Evolutionary conservation across 2,113 vertebrate species (phyloP).

Genomic region (Rhizomys pruinosus): DNA sequence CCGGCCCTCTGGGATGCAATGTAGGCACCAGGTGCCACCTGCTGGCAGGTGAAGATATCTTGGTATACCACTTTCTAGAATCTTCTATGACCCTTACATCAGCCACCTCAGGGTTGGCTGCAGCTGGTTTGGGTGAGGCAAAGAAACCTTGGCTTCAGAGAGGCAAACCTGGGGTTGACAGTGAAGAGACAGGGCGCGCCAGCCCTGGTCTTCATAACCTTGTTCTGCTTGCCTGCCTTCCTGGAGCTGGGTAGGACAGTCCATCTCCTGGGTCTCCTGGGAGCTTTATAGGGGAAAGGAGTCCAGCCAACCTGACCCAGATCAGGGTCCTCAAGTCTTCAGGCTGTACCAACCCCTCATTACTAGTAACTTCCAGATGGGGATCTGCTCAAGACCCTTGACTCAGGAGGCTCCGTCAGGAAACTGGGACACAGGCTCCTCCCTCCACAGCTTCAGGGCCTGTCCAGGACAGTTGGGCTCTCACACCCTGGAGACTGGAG

Average conservation of each 20-base stretch:
- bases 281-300: not conserved
- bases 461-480: fast-evolving
- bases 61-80: fast-evolving
- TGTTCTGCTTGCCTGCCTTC: not conserved
- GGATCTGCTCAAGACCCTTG: too few species aligned
- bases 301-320: not conserved
- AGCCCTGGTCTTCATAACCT: too few species aligned
- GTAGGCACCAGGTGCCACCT: constrained; percentile 20
- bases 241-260: not conserved
- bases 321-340: not conserved
- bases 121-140: not conserved
- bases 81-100: fast-evolving
- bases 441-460: not conserved
- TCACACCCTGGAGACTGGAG: not conserved
- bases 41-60: not conserved
- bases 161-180: not conserved
- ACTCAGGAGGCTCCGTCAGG: not conserved
- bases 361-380: too few species aligned
- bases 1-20: fast-evolving
- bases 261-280: not conserved
- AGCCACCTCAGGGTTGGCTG: not conserved
- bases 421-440: not conserved
- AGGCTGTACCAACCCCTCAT: too few species aligned
- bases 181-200: not conserved
- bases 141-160: not conserved